phyloP scores from a whole-genome alignment of 2,888 invertebrate genomes.

The Pseudeuparius sepicola region DNA sequence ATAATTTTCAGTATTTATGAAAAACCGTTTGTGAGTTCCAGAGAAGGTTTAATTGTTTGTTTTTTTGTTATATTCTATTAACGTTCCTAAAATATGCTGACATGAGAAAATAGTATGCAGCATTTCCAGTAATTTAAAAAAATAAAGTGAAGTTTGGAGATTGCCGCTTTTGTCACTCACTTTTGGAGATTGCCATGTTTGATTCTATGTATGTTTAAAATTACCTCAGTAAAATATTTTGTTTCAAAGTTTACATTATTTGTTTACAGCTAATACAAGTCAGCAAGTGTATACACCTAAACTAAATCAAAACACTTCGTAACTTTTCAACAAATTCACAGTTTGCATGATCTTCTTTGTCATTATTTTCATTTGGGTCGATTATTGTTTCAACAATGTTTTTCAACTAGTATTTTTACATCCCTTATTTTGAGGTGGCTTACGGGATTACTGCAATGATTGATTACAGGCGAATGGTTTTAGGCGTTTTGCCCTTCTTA shows the following conservation, averaged over 20 bases:
- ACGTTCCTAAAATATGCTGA: constrained; percentile 1
- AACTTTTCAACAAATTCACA: constrained; percentile 3
- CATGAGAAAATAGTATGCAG: constrained; percentile 1
- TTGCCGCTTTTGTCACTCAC: constrained; percentile 3
- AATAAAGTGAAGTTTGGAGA: constrained; percentile 1
- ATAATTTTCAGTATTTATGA: constrained; percentile 1
- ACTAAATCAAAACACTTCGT: constrained; percentile 1
- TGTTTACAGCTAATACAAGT: constrained; percentile 2
- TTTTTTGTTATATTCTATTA: constrained; percentile 2
- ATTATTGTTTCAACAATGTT: neutral
- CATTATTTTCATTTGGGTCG: neutral
- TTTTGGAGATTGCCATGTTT: constrained; percentile 2
- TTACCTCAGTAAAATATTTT: neutral
- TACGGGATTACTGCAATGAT: too few species aligned
- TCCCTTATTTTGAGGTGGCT: constrained; percentile 1
- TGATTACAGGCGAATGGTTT: too few species aligned
- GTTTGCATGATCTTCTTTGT: constrained; percentile 1
- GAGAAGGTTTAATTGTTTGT: constrained; percentile 1
- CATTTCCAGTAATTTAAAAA: constrained; percentile 1
- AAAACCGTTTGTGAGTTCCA: constrained; percentile 3
- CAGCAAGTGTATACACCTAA: constrained; percentile 2
- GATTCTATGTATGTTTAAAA: constrained; percentile 1
- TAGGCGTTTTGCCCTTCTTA: constrained; percentile 1
- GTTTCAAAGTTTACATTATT: constrained; percentile 1
- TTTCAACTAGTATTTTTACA: neutral